Evolutionary conservation across 2,888 invertebrate genomes (phyloP), one percentile per base, ranked within the genome.

Genomic region (Erebia palarica): DNA sequence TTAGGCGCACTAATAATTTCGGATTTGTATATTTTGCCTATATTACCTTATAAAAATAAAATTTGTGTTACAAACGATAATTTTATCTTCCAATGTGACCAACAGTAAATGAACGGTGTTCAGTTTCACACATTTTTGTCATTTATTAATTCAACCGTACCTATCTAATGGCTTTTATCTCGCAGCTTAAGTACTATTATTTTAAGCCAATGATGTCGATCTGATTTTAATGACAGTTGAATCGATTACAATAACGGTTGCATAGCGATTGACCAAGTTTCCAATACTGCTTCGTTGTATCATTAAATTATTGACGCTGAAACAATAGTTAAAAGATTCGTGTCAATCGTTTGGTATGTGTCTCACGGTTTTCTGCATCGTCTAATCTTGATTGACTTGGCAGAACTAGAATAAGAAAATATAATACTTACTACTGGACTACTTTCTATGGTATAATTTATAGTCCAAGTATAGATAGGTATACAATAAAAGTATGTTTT

Each of bases 221-320:
- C 18, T 2, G 14, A 70, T 69, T 59, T 58, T 65, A 71, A 78
- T 80, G 82, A 84, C 85, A 84, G 84, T 85, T 83, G 84, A 77
- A 82, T 80, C 78, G 81, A 83, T 83, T 82, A 79, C 75, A 78
- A 64, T 69, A 72, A 72, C 69, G 79, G 76, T 72, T 75, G 74
- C 76, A 71, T 65, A 74, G 59, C 70, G 70, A 79, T 78, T 74
- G 67, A 74, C 75, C 77, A 73, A 75, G 75, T 74, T 77, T 71
- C 78, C 78, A 77, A 80, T 77, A 78, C 18, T 16, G 16, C 55
- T 55, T 57, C 13, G 27, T 18, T 53, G 55, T 53, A 67, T 53
- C 64, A 53, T 18, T 47, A 65, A 36, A 68, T 71, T 64, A 49
- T 51, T n/a, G 18, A 57, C 64, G 47, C 36, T 64, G 55, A 64